Evolutionary conservation across 2,888 invertebrate species (phyloP), one percentile per base, ranked within the genome.

Genomic region (Amiota communis): DNA sequence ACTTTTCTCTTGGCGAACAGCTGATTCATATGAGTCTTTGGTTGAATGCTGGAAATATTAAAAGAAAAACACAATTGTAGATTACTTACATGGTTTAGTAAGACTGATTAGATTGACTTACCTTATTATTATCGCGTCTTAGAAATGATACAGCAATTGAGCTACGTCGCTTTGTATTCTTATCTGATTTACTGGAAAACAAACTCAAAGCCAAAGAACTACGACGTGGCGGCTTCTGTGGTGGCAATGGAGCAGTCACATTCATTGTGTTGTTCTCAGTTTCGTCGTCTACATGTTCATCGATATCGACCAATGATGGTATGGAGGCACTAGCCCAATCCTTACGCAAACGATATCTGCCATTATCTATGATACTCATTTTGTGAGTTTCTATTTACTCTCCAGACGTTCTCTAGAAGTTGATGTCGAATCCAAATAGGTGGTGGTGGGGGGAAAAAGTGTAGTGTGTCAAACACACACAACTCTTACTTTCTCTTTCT

Each of bases 251-350:
- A 20, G 83, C 78, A 49, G 84, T 81, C 48, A 75, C 77, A 72
- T 81, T 87, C 68, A 83, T 76, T 15, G 59, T 74, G 57, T 72
- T 74, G 74, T 79, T 81, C 0, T 71, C 70, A 61, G 79, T 75
- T 70, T 86, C 85, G n/a, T 77, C 81, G 72, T 82, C 84, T 70
- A 77, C 87, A 74, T 88, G 85, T 80, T 88, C 88, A 74, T 90
- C 89, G 79, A 90, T 87, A 75, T 89, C 87, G 78, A 89, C 88
- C 83, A 89, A 84, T 81, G 88, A 87, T 77, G 90, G 88, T 82
- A 89, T 89, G 77, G 90, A 89, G 75, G 86, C 88, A 79, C 88
- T 89, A 80, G 88, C 88, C 89, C 89, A 89, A 80, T 90, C 89
- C 79, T 89, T 89, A 74, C 88, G 88, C 78, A 88, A 82, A 70